Evolutionary conservation across 2,888 invertebrate species (phyloP), one percentile per base, ranked within the genome.

Genomic region (Anodontia alba): DNA sequence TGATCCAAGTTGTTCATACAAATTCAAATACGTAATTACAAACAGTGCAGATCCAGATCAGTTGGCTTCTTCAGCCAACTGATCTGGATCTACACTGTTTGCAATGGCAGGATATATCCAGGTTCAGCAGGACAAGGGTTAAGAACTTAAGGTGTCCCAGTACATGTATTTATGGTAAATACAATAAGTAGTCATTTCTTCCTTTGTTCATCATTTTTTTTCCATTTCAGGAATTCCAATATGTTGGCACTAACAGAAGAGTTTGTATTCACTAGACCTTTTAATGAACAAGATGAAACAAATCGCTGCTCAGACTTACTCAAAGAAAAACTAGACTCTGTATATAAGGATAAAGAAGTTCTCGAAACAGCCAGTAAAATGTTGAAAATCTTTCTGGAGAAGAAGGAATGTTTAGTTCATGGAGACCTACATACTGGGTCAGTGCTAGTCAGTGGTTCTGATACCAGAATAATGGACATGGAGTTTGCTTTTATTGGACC

Each of bases 381-480:
- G 88, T 79, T 84, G 62, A 71, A 80, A 17, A 38, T 90, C 10
- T 91, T 91, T 68, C 71, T 84, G 26, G 81, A 87, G 42, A 91
- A 89, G 84, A 90, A 90, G 66, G 91, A 91, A 68, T 89, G 90
- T 73, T 73, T 91, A 23, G 69, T 90, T 5, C 91, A 91, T 72
- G 91, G 91, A 5, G 90, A 91, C 74, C 80, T 91, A 2, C 90
- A 91, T 76, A 90, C 91, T 15, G 90, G 89, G 0, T 91, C 91
- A 8, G 75, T 91, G 2, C 83, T 91, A 85, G 88, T 90, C n/a
- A 78, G 81, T 26, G 84, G 57, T 17, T 67, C 75, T 26, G 82
- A 88, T 77, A 72, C 84, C 0, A 85, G 85, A 81, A 81, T 91
- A 38, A 80, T 90, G 31, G 90, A 91, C 70, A 49, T 85, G 43